Evolutionary conservation across 2,888 invertebrate species (phyloP).

Genomic region (Parthenolecanium corni): DNA sequence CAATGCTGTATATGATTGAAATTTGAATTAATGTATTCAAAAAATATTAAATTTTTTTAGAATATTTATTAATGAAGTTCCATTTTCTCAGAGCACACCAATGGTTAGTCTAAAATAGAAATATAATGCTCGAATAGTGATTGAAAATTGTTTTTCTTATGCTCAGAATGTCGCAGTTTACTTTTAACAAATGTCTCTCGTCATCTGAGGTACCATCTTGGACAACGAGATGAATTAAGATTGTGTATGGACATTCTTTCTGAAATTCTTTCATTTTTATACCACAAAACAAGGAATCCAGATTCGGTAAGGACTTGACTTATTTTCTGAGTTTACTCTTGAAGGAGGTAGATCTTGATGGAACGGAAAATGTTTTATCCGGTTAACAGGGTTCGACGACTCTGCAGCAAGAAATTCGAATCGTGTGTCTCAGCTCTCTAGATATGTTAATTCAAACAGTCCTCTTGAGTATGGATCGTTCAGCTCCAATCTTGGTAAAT

Average conservation of each 20-base stretch:
- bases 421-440: conserved; percentile 63
- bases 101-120: too few species aligned
- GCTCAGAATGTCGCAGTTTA: conserved; percentile 66
- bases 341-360: too few species aligned
- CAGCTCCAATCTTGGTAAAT: conserved; percentile 53
- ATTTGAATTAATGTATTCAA: too few species aligned
- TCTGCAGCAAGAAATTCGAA: conserved; percentile 62
- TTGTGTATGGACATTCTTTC: conserved; percentile 78
- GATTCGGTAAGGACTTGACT: conserved; percentile 32
- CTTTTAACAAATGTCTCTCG: conserved; percentile 72
- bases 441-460: conserved; percentile 79
- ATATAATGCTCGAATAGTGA: too few species aligned
- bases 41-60: too few species aligned
- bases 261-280: conserved; percentile 61
- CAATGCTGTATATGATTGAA: too few species aligned
- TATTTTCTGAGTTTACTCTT: too few species aligned
- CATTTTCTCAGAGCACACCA: too few species aligned
- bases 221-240: conserved; percentile 66
- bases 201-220: conserved; percentile 70
- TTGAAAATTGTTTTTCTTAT: neutral
- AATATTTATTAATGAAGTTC: too few species aligned
- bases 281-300: conserved; percentile 42
- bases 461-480: conserved; percentile 65
- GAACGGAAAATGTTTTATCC: too few species aligned
- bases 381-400: conserved; percentile 37